Conservation (phyloP, 2,113 vertebrate genomes). For the Nannospalax galili region DNA sequence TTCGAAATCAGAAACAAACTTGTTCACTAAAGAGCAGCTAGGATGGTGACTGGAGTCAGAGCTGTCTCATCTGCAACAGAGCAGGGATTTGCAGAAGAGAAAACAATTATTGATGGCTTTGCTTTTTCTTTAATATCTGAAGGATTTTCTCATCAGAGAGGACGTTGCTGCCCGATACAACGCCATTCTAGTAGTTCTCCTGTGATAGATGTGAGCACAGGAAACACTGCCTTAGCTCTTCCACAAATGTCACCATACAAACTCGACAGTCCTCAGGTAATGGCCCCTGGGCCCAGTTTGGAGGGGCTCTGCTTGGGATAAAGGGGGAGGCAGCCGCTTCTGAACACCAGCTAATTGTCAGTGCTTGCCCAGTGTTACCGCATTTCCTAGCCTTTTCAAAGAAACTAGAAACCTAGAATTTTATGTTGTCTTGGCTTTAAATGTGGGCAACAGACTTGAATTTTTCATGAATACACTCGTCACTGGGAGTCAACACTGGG, state of each 20-base stretch:
- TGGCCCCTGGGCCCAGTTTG: not conserved
- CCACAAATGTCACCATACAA: not conserved
- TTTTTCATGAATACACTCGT: not conserved
- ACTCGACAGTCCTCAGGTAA: not conserved
- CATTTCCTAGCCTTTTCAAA: not conserved
- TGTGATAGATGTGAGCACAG: not conserved
- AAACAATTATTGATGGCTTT: too few species aligned
- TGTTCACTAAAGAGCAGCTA: not conserved
- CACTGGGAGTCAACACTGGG: not conserved
- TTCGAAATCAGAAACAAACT: slow-evolving; percentile 44
- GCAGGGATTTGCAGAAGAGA: slow-evolving; percentile 3
- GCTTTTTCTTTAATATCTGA: not conserved
- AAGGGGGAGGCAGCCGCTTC: not conserved
- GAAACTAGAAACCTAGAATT: not conserved
- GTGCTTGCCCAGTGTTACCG: not conserved
- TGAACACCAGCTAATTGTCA: not conserved
- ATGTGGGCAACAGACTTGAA: not conserved
- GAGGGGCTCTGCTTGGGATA: not conserved
- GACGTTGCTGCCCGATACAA: not conserved
- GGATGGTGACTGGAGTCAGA: not conserved
- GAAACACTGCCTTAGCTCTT: not conserved
- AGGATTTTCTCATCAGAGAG: slow-evolving; percentile 11
- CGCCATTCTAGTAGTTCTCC: not conserved
- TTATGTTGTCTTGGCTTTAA: slow-evolving; percentile 8
- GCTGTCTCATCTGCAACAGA: not conserved